Percentiles rank a stretch among this genome's conserved stretches.
Evolutionary conservation across 2,113 vertebrate species (phyloP).

Genomic region (Austrofundulus limnaeus): DNA sequence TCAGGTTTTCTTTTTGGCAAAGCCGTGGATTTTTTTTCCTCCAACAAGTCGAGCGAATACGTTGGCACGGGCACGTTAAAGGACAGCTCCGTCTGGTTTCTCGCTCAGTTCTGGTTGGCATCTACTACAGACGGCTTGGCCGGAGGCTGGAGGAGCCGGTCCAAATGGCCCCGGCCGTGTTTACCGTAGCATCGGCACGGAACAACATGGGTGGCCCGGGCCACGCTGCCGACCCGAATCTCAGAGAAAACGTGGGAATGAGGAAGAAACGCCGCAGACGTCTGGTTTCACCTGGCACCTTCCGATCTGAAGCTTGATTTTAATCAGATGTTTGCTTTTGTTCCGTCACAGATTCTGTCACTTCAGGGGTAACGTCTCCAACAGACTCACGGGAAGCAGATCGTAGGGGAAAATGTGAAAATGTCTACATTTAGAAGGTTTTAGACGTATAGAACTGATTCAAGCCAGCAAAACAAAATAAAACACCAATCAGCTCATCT

Average conservation of each 20-base stretch:
- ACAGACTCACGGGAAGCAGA: too few species aligned
- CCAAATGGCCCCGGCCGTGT: slow-evolving; percentile 74
- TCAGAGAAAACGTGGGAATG: slow-evolving; percentile 67
- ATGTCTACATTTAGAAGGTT: too few species aligned
- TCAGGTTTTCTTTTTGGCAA: slow-evolving; percentile 42
- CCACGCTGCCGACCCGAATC: slow-evolving; percentile 62
- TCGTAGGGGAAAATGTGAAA: too few species aligned
- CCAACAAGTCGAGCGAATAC: slow-evolving; percentile 36
- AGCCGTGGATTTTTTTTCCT: slow-evolving; percentile 46
- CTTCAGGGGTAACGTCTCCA: too few species aligned
- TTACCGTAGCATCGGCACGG: slow-evolving; percentile 70
- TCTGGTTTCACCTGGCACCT: slow-evolving; percentile 47
- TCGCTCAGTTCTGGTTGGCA: slow-evolving; percentile 67
- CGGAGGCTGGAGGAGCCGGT: slow-evolving; percentile 58
- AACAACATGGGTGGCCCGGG: slow-evolving; percentile 73
- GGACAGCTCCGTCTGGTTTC: slow-evolving; percentile 57
- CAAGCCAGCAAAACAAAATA: too few species aligned
- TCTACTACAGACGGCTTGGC: slow-evolving; percentile 68
- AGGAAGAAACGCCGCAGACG: slow-evolving; percentile 70
- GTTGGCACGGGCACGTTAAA: slow-evolving; percentile 54
- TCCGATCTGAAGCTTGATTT: slow-evolving; percentile 24
- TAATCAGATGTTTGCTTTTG: too few species aligned
- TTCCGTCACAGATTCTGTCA: too few species aligned
- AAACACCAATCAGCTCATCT: too few species aligned
- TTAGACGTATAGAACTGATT: too few species aligned